phyloP scores from a whole-genome alignment of 2,797 vertebrate species.

The Chelidonichthys spinosus region DNA sequence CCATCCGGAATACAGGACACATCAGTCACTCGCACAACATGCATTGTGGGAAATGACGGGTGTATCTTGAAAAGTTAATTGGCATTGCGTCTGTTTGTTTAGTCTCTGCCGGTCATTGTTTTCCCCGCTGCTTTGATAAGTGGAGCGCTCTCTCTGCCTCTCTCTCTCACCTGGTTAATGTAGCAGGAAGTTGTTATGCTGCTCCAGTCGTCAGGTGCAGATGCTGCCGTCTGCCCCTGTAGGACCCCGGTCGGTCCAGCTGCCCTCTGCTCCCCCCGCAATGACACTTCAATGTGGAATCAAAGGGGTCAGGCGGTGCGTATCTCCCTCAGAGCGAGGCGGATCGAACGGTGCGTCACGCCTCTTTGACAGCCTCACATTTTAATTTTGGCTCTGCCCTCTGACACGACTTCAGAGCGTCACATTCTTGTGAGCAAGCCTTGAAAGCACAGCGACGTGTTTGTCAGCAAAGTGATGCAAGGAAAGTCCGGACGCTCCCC shows the following conservation, averaged over 20 bases:
- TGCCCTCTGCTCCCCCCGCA: conserved; percentile 33
- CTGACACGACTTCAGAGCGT: conserved; percentile 18
- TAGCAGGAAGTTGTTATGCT: conserved; percentile 65
- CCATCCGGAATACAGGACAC: conserved; percentile 37
- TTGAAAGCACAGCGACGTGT: neutral
- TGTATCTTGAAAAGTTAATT: conserved; percentile 59
- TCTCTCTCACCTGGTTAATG: conserved; percentile 67
- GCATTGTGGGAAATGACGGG: conserved; percentile 40
- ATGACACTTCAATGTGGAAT: conserved; percentile 45
- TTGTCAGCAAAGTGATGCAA: conserved; percentile 21
- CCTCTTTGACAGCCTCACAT: conserved; percentile 24
- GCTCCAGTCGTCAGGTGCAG: conserved; percentile 46
- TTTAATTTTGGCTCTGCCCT: conserved; percentile 25
- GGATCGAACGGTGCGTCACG: conserved; percentile 20
- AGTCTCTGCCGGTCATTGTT: conserved; percentile 48
- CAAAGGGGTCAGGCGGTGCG: conserved; percentile 37
- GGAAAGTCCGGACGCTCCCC: neutral
- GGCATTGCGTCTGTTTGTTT: conserved; percentile 54
- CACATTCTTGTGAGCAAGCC: conserved; percentile 8
- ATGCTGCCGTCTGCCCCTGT: conserved; percentile 52
- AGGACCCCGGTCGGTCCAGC: neutral
- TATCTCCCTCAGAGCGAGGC: conserved; percentile 29
- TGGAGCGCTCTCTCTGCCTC: conserved; percentile 45
- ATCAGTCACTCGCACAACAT: conserved; percentile 56
- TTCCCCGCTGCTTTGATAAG: conserved; percentile 57